Base-by-base conservation (phyloP, 2,888 invertebrate species). In the Lacanobia wlatinum region DNA sequence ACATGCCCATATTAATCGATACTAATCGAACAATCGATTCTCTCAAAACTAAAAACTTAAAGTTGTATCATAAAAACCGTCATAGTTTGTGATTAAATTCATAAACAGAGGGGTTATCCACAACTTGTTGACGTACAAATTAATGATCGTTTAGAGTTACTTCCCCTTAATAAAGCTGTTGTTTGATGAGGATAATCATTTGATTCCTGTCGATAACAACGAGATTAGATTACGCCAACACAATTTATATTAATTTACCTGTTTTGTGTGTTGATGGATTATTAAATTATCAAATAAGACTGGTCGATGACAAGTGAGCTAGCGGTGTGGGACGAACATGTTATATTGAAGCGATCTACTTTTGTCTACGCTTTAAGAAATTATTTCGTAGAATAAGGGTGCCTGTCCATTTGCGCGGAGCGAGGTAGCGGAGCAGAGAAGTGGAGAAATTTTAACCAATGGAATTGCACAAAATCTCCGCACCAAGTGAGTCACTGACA, bases 201-300 rank as follows among this genome's bases (percentile, higher is more conserved):
- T 55, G 48, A 61, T 63, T 67, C 46, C 58, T 52, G 9, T 63
- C 16, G 18, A 59, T 23, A 28, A 50, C 61, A 56, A 50, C 12
- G 43, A 58, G 40, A 69, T 78, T 21, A 78, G 9, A 53, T 65
- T 28, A 58, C 59, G 8, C 38, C 40, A 53, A 46, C 50, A 63
- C 16, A 12, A 72, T 52, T 66, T 50, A 52, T 76, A 68, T 63
- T 65, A 52, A 61, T 67, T 50, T 56, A 23, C 28, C 18, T 4
- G 18, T 34, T 43, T 50, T n/a, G 14, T 64, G 21, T 62, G 50
- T 34, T 56, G 28, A n/a, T 50, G 34, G 61, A 61, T 48, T 28
- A 48, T 48, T 34, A 16, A 43, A n/a, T 50, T 56, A 62, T n/a
- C n/a, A n/a, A n/a, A n/a, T n/a, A n/a, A n/a, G n/a, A n/a, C n/a